These are phyloP conservation scores for Anticlea derivata DNA, from an alignment of 2,888 invertebrate species.

Conservation along the genomic window DNA sequence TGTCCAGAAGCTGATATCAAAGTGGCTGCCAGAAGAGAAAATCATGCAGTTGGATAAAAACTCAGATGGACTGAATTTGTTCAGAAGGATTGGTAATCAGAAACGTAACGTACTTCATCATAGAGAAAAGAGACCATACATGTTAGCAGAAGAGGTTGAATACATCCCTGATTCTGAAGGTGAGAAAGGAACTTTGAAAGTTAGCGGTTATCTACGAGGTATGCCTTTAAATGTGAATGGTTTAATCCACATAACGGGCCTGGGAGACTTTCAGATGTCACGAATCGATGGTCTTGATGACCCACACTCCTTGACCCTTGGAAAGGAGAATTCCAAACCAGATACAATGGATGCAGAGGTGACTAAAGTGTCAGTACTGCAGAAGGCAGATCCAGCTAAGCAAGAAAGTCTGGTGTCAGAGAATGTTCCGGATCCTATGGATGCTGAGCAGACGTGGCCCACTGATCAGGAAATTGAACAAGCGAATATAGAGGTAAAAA, in stretches of 20 bases:
- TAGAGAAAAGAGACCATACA: slow-evolving; percentile 91
- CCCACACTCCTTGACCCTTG: slow-evolving; percentile 85
- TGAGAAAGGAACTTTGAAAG: slow-evolving; percentile 87
- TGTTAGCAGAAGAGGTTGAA: slow-evolving; percentile 92
- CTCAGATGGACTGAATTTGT: slow-evolving; percentile 87
- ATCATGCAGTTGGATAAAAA: slow-evolving; percentile 89
- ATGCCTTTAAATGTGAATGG: slow-evolving; percentile 93
- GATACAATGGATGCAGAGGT: slow-evolving; percentile 71
- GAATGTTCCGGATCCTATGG: slow-evolving; percentile 94
- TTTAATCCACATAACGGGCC: slow-evolving; percentile 94
- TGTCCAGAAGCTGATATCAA: slow-evolving; percentile 86
- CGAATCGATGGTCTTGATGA: slow-evolving; percentile 89
- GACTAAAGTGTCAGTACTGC: slow-evolving; percentile 74
- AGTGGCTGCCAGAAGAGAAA: slow-evolving; percentile 93
- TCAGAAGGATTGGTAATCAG: slow-evolving; percentile 89
- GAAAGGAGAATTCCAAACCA: slow-evolving; percentile 73
- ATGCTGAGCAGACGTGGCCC: slow-evolving; percentile 98
- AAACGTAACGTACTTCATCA: slow-evolving; percentile 89
- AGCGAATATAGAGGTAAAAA: slow-evolving; percentile 83
- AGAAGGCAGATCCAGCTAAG: slow-evolving; percentile 85
- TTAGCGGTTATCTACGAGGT: slow-evolving; percentile 95
- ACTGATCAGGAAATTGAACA: slow-evolving; percentile 94
- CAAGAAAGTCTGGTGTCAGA: slow-evolving; percentile 91
- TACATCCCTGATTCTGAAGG: slow-evolving; percentile 80
- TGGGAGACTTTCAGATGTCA: slow-evolving; percentile 96